Evolutionary conservation across 64 coral and sea anemone genomes (phyloP).

Genomic region (Hydrozoanthus tunicans): DNA sequence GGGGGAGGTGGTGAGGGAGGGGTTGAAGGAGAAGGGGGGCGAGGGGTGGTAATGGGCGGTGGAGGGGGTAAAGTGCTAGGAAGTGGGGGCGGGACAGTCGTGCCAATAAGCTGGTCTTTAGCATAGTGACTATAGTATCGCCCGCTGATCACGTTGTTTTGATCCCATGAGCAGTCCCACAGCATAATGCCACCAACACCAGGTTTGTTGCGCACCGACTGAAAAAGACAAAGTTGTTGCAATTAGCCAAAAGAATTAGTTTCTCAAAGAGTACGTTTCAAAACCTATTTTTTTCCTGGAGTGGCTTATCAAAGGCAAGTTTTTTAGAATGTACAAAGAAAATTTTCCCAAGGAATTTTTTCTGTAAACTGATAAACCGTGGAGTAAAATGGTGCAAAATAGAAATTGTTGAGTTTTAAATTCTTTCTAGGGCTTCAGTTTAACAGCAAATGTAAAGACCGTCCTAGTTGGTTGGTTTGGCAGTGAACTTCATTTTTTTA

Average conservation of each 20-base stretch:
- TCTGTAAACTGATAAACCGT: too few species aligned
- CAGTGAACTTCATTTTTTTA: too few species aligned
- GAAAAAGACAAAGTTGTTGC: not conserved
- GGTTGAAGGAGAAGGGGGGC: not conserved
- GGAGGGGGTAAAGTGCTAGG: not conserved
- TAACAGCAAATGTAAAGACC: too few species aligned
- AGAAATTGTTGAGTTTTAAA: too few species aligned
- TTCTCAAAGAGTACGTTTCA: too few species aligned
- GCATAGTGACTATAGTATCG: slow-evolving; percentile 73
- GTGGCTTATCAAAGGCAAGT: too few species aligned
- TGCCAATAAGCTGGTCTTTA: slow-evolving; percentile 46
- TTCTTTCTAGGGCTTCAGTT: too few species aligned
- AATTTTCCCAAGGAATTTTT: too few species aligned
- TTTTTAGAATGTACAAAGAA: too few species aligned
- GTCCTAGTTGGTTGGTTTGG: too few species aligned
- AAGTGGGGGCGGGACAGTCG: not conserved
- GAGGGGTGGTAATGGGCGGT: not conserved
- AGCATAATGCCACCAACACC: slow-evolving; percentile 79
- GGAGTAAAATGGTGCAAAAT: too few species aligned
- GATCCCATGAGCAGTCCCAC: slow-evolving; percentile 87
- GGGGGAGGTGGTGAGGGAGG: slow-evolving; percentile 33
- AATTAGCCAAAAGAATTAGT: not conserved
- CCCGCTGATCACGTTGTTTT: slow-evolving; percentile 74
- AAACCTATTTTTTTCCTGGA: too few species aligned
- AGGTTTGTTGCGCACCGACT: slow-evolving; percentile 76